Percentiles rank a stretch among this genome's conserved stretches.
Evolutionary conservation across 1,140 invertebrate species (phyloP).

Genomic region (Apis cerana): DNA sequence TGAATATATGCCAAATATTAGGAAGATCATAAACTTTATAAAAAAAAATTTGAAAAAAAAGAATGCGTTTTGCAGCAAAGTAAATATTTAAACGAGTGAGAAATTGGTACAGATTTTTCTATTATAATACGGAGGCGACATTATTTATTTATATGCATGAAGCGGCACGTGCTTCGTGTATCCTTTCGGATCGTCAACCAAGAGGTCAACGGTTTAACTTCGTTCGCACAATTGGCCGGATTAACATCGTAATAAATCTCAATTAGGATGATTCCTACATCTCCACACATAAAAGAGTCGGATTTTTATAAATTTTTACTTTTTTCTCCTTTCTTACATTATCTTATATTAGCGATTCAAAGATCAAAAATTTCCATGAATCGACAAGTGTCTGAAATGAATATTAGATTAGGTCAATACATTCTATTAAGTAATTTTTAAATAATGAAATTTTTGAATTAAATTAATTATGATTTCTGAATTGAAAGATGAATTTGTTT

Average conservation of each 20-base stretch:
- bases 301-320: slow-evolving; percentile 44
- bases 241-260: slow-evolving; percentile 76
- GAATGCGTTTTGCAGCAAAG: too few relatives aligned
- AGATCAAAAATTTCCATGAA: background rate
- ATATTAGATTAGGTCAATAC: too few relatives aligned
- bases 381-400: background rate
- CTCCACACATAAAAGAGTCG: background rate
- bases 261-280: slow-evolving; percentile 66
- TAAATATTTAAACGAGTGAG: background rate
- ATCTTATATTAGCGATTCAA: too few relatives aligned
- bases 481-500: too few relatives aligned
- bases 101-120: slow-evolving; percentile 27
- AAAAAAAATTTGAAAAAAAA: too few relatives aligned
- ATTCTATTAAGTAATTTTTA: too few relatives aligned
- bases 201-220: slow-evolving; percentile 76
- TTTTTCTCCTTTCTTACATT: background rate
- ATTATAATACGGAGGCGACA: background rate
- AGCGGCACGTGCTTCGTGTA: slow-evolving; percentile 64
- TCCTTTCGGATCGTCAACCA: slow-evolving; percentile 59
- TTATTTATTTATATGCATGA: slow-evolving; percentile 20
- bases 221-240: slow-evolving; percentile 72
- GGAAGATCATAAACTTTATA: too few relatives aligned
- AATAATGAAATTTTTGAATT: too few relatives aligned
- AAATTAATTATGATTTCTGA: too few relatives aligned
- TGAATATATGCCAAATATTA: too few relatives aligned